Evolutionary conservation across 1,140 invertebrate genomes (phyloP).

Genomic region (Ganaspis sp.): DNA sequence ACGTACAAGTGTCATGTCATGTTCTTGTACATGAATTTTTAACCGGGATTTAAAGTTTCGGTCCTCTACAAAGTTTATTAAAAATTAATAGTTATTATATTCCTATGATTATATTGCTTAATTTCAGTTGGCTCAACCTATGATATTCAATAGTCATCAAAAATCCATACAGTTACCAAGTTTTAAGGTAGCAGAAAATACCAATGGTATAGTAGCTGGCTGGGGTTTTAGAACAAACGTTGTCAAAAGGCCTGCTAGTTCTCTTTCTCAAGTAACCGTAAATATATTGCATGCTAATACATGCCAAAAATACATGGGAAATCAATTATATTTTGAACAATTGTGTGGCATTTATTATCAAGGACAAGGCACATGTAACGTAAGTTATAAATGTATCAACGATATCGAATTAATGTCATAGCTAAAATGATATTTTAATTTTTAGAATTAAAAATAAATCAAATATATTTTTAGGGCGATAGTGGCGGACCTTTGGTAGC

Average conservation of each 20-base stretch:
- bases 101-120: too few relatives aligned
- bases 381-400: neutral
- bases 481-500: neutral
- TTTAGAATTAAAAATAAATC: neutral
- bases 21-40: too few relatives aligned
- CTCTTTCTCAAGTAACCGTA: neutral
- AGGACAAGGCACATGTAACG: neutral
- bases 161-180: neutral
- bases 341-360: neutral
- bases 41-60: too few relatives aligned
- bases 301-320: neutral
- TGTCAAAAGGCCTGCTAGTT: neutral
- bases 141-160: neutral
- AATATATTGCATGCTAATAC: neutral
- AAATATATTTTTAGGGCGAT: neutral
- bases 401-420: too few relatives aligned
- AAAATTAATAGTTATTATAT: too few relatives aligned
- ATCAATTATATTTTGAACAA: neutral
- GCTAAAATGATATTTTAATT: too few relatives aligned
- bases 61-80: too few relatives aligned
- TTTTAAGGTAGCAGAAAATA: neutral
- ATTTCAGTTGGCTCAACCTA: neutral
- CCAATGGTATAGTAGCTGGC: neutral
- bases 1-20: too few relatives aligned
- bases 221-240: neutral